These are phyloP conservation scores for Calcarius ornatus DNA, from an alignment of 2,113 vertebrate species.

Conservation along the genomic window DNA sequence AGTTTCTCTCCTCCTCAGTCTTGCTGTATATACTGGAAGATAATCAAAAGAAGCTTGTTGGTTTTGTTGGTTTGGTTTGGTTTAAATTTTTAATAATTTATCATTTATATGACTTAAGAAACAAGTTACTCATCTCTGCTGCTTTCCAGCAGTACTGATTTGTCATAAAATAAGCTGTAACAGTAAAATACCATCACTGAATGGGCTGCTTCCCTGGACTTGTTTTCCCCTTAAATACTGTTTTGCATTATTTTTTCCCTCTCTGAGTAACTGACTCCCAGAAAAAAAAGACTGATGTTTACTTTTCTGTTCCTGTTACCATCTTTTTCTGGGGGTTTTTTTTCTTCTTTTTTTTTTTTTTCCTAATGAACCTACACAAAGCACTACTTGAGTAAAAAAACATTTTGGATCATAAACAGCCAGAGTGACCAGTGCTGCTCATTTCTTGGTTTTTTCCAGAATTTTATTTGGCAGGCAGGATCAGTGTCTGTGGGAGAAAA, in stretches of 20 bases:
- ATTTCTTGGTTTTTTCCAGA: constrained; percentile 53
- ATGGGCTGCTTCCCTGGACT: neutral
- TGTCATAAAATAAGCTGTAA: neutral
- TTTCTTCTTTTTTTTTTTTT: neutral
- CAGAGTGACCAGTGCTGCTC: neutral
- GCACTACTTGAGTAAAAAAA: constrained; percentile 14
- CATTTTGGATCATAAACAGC: constrained; percentile 14
- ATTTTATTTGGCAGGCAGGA: constrained; percentile 54
- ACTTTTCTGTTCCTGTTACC: neutral
- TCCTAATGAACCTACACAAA: neutral
- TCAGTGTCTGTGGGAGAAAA: constrained; percentile 47
- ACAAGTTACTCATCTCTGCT: neutral
- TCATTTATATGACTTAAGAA: neutral
- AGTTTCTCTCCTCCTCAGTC: neutral
- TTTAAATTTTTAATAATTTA: neutral
- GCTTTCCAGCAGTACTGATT: neutral
- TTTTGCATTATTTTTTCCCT: neutral
- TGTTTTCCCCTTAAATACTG: constrained; percentile 17
- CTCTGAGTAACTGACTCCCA: constrained; percentile 1
- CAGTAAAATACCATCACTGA: neutral
- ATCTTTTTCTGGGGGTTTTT: neutral
- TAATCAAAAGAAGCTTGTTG: neutral
- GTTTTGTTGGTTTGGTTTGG: neutral
- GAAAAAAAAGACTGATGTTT: neutral
- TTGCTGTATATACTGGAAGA: neutral